A percentile compares a stretch with the other conserved stretches of the same genome.
Conservation (phyloP, 1,140 invertebrate genomes). For the Streblospio benedicti region DNA sequence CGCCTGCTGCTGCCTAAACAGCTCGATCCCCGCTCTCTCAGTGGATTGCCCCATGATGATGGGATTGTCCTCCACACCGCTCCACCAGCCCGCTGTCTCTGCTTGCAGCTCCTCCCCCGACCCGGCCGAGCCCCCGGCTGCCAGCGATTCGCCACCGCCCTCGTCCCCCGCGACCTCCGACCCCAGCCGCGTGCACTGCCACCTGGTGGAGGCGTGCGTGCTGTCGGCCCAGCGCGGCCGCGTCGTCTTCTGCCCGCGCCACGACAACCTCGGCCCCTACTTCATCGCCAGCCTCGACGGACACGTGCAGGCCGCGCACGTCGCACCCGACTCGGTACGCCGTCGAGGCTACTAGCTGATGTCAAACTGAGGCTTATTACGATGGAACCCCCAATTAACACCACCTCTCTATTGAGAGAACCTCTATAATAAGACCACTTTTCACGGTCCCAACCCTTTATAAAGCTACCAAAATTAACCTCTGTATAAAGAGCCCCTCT, state of each 20-base stretch:
- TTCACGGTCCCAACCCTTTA: too few species aligned
- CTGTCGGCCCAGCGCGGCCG: slow-evolving; percentile 65
- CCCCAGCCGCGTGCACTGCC: slow-evolving; percentile 45
- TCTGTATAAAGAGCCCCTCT: too few species aligned
- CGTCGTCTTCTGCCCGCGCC: slow-evolving; percentile 33
- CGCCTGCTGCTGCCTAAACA: too few species aligned
- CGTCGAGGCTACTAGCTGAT: not conserved
- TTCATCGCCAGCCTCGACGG: slow-evolving; percentile 51
- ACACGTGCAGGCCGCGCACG: slow-evolving; percentile 62
- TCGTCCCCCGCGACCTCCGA: slow-evolving; percentile 1
- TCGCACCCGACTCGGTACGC: slow-evolving; percentile 74
- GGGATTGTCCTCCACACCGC: too few species aligned
- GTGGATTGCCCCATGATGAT: too few species aligned
- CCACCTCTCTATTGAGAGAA: too few species aligned
- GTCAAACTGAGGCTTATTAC: slow-evolving; percentile 22
- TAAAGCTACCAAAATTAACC: too few species aligned
- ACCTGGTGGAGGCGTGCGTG: slow-evolving; percentile 91
- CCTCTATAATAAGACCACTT: too few species aligned
- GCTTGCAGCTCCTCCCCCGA: too few species aligned
- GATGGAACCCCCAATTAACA: too few species aligned
- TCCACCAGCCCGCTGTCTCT: too few species aligned
- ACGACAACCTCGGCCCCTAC: slow-evolving; percentile 34
- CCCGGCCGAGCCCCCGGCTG: slow-evolving; percentile 30
- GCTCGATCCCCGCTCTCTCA: too few species aligned
- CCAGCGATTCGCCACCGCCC: slow-evolving; percentile 28